A percentile compares a stretch with the other conserved stretches of the same genome.
phyloP scores from a whole-genome alignment of 2,113 vertebrate genomes.

The Hydropotes inermis region DNA sequence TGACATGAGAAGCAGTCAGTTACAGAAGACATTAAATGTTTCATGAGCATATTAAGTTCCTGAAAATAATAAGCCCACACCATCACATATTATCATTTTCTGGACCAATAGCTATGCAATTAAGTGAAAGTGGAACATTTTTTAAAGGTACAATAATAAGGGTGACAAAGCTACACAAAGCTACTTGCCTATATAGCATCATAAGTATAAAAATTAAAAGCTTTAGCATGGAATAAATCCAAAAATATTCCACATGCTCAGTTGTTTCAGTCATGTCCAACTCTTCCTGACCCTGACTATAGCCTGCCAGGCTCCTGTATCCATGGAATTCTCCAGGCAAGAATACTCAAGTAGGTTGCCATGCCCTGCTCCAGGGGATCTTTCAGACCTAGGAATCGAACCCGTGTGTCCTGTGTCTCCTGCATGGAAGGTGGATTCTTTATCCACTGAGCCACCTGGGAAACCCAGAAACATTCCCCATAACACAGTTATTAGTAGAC shows the following conservation, averaged over 20 bases:
- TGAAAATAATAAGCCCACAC: constrained; percentile 36
- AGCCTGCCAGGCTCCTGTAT: not conserved
- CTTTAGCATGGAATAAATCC: not conserved
- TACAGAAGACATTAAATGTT: constrained; percentile 40
- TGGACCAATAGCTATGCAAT: constrained; percentile 47
- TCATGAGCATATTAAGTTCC: constrained; percentile 51
- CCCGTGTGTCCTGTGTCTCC: not conserved
- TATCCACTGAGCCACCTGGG: not conserved
- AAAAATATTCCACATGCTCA: not conserved
- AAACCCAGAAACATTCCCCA: not conserved
- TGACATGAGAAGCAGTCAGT: not conserved
- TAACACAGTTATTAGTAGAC: not conserved
- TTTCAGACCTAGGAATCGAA: not conserved
- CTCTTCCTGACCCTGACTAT: not conserved
- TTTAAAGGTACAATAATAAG: not conserved
- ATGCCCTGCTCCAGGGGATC: not conserved
- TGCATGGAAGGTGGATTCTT: not conserved
- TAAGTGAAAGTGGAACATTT: constrained; percentile 30
- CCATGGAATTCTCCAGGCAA: not conserved
- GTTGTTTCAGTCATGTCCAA: not conserved
- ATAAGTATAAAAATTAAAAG: constrained; percentile 7
- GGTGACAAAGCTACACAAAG: not conserved
- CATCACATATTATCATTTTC: constrained; percentile 21
- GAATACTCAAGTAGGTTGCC: not conserved
- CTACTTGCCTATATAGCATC: not conserved